Conservation (phyloP, 2,888 invertebrate genomes). For the Parnassius orleans region DNA sequence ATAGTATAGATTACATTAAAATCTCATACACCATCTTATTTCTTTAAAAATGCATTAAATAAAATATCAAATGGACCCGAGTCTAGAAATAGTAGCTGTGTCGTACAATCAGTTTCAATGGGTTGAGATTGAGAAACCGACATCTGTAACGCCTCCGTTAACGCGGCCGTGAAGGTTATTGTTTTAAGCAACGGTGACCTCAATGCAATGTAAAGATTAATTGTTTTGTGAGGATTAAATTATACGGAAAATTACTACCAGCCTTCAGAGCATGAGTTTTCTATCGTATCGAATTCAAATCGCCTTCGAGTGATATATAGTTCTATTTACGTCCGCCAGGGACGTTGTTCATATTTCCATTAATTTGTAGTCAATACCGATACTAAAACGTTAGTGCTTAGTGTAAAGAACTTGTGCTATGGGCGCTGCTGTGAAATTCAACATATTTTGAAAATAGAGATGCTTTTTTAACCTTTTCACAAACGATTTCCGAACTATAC, state of each 20-base stretch:
- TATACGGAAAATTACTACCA: no score
- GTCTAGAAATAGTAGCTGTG: slow-evolving; percentile 17
- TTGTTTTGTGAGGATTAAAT: not conserved
- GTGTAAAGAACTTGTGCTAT: no score
- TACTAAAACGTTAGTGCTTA: no score
- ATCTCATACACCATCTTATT: no score
- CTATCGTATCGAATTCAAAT: no score
- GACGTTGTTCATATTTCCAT: no score
- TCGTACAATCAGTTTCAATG: slow-evolving; percentile 24
- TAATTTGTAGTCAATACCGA: no score
- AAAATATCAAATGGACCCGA: not conserved
- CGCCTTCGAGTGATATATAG: no score
- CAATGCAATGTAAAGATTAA: not conserved
- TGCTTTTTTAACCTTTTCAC: not conserved
- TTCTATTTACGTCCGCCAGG: no score
- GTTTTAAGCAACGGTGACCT: slow-evolving; percentile 29
- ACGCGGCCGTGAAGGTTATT: slow-evolving; percentile 31
- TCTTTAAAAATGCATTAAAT: not conserved
- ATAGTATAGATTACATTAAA: no score
- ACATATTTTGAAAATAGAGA: not conserved
- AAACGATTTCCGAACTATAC: not conserved
- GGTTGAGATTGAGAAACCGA: slow-evolving; percentile 32
- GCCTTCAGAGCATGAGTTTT: no score
- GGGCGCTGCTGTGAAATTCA: no score
- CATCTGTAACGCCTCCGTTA: slow-evolving; percentile 32